phyloP scores from a whole-genome alignment of 2,797 vertebrate genomes.

The Emys orbicularis region DNA sequence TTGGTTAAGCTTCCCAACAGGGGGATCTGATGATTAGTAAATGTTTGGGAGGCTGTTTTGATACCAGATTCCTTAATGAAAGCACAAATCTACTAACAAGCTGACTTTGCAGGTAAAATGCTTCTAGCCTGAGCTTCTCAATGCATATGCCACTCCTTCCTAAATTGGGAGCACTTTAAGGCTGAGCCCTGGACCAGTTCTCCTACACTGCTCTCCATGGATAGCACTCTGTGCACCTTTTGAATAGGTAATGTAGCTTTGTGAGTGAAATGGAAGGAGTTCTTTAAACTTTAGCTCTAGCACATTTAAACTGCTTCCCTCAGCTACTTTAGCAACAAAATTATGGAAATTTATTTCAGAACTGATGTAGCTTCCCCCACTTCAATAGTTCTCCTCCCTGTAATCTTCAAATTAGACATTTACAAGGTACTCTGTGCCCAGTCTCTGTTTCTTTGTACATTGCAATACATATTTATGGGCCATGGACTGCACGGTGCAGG shows the following conservation, averaged over 20 bases:
- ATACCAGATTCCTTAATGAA: not conserved
- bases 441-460: slow-evolving; percentile 25
- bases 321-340: slow-evolving; percentile 30
- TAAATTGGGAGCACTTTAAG: not conserved
- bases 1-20: not conserved
- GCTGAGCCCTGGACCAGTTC: not conserved
- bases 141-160: not conserved
- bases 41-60: not conserved
- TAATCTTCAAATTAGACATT: slow-evolving; percentile 59
- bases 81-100: not conserved
- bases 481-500: not conserved
- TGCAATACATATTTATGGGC: slow-evolving; percentile 14
- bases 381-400: slow-evolving; percentile 27
- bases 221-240: not conserved
- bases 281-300: not conserved
- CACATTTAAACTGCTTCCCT: slow-evolving; percentile 21
- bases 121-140: not conserved
- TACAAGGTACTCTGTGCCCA: slow-evolving; percentile 10
- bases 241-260: not conserved
- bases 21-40: not conserved
- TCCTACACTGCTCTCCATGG: not conserved
- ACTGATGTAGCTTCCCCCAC: not conserved
- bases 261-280: fast-evolving
- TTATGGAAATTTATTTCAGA: slow-evolving; percentile 59
- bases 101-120: not conserved